These are phyloP conservation scores for Chelonus formosanus DNA, from an alignment of 2,888 invertebrate species.

Conservation along the genomic window DNA sequence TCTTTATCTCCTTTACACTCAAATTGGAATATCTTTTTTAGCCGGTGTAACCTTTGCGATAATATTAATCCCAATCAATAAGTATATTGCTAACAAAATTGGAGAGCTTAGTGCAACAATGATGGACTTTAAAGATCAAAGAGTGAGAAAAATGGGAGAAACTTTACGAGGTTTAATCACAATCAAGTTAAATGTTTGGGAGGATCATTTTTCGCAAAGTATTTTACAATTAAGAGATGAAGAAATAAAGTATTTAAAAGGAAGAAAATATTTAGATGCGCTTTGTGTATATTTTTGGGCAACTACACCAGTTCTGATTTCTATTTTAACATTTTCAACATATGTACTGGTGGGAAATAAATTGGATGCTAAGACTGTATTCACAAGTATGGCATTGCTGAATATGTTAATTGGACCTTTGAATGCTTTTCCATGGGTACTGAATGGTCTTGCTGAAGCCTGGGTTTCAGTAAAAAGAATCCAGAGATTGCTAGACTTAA, in stretches of 20 bases:
- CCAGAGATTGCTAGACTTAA: conserved; percentile 78
- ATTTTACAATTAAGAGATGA: conserved; percentile 72
- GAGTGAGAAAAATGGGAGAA: conserved; percentile 89
- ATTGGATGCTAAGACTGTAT: conserved; percentile 88
- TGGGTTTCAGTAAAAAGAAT: conserved; percentile 93
- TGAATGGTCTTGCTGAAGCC: conserved; percentile 95
- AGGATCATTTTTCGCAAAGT: conserved; percentile 80
- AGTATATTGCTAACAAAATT: conserved; percentile 87
- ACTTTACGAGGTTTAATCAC: conserved; percentile 86
- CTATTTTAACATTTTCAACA: conserved; percentile 82
- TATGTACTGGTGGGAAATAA: conserved; percentile 81
- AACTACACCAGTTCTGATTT: conserved; percentile 91
- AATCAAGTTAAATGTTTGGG: conserved; percentile 94
- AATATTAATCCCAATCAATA: conserved; percentile 91
- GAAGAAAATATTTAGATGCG: conserved; percentile 95
- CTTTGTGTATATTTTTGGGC: conserved; percentile 99
- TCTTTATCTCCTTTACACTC: conserved; percentile 82
- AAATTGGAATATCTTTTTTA: conserved; percentile 91
- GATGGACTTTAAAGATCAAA: conserved; percentile 90
- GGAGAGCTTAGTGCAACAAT: conserved; percentile 83
- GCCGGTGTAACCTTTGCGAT: conserved; percentile 89
- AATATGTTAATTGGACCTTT: conserved; percentile 96
- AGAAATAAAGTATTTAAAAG: conserved; percentile 82
- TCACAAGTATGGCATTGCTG: conserved; percentile 92
- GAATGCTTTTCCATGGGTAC: conserved; percentile 98